These are phyloP conservation scores for Mormyrus hasselquistii DNA, from an alignment of 2,797 vertebrate genomes.

Conservation along the genomic window DNA sequence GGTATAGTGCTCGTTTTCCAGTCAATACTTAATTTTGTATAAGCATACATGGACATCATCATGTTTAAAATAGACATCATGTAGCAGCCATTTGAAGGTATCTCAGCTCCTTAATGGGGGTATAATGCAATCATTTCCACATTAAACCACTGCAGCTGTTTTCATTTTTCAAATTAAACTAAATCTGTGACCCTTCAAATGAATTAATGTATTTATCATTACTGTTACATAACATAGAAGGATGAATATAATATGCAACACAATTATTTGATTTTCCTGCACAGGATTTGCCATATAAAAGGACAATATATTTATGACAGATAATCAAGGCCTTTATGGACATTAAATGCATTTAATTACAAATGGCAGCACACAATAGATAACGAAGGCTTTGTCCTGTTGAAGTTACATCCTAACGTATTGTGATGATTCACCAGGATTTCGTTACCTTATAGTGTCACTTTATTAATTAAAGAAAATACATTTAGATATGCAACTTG, in stretches of 20 bases:
- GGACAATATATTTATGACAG: background rate
- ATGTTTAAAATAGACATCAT: background rate
- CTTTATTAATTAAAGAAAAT: constrained; percentile 12
- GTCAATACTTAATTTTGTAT: constrained; percentile 23
- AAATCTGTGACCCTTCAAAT: background rate
- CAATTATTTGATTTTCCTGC: background rate
- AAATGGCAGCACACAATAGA: background rate
- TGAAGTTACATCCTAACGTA: background rate
- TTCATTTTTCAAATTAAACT: constrained; percentile 19
- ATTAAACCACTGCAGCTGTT: constrained; percentile 11
- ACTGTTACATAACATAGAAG: background rate
- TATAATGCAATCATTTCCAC: background rate
- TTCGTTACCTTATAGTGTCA: constrained; percentile 1
- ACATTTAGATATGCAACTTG: background rate
- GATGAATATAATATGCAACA: background rate
- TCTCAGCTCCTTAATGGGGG: background rate
- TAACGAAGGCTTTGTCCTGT: constrained; percentile 2
- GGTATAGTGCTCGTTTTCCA: background rate
- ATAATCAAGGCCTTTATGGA: background rate
- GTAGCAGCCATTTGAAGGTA: background rate
- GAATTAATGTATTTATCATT: background rate
- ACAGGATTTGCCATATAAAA: background rate
- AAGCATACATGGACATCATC: constrained; percentile 5
- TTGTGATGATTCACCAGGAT: background rate
- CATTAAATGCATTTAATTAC: background rate